Evolutionary conservation across 2,888 invertebrate species (phyloP), one percentile per base, ranked within the genome.

Genomic region (Melanargia galathea): DNA sequence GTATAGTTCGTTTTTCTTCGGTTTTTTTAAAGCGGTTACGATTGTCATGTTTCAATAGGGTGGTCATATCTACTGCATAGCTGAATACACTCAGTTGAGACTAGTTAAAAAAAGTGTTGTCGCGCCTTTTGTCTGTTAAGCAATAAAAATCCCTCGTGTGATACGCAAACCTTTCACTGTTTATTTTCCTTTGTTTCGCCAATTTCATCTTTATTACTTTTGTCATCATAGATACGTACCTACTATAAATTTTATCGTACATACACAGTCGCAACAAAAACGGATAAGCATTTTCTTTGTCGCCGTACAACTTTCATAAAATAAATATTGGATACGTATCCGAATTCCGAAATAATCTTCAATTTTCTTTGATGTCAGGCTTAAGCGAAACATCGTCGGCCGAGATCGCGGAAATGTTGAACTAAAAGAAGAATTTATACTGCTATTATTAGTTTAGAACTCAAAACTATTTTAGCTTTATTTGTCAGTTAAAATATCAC

Each of bases 101-200:
- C n/a, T n/a, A n/a, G n/a, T 26, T 26, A 7, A 7, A 30, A 30
- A 30, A 13, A 5, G 38, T 38, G n/a, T n/a, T n/a, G n/a, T 38
- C 38, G 4, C 6, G n/a, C 38, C n/a, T n/a, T 7, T 18, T 43
- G 18, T 7, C 18, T 7, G 7, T 8, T 1, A 16, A 16, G 6
- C 40, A 18, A 16, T 16, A 18, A 43, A 40, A 18, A 18, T 18
- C 16, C 43, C 43, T 16, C 16, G 18, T 43, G 43, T 18, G 16
- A 43, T 2, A 43, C 43, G 43, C 43, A 18, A 43, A 43, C 43
- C 16, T 43, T 43, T 18, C 43, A 18, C 43, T 71, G 43, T 52
- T 60, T 66, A 62, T 66, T 61, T 63, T 61, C 57, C 59, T 55
- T 30, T 56, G 49, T 22, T 33, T 57, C 54, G 43, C 40, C 24